phyloP scores from a whole-genome alignment of 1,140 invertebrate species.

The Melitaea cinxia region DNA sequence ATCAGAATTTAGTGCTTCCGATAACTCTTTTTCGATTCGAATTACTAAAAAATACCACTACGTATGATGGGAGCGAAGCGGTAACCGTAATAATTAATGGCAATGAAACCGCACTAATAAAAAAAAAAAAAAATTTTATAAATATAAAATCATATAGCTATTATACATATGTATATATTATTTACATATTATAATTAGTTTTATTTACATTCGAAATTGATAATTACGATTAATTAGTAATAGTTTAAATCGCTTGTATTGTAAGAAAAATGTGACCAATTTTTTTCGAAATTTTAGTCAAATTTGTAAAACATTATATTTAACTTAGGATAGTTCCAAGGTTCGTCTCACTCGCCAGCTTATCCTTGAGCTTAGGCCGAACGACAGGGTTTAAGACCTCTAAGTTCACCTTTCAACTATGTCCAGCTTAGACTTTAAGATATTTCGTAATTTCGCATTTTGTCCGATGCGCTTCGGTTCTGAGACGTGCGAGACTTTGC shows the following conservation, averaged over 20 bases:
- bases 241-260: background rate
- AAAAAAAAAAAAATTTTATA: too few species aligned
- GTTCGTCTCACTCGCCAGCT: constrained; percentile 22
- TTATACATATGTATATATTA: too few species aligned
- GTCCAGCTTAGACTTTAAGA: constrained; percentile 19
- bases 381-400: constrained; percentile 23
- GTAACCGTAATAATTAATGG: too few species aligned
- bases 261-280: constrained; percentile 33
- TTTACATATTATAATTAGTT: background rate
- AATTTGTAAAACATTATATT: background rate
- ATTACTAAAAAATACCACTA: too few species aligned
- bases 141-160: too few species aligned
- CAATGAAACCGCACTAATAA: too few species aligned
- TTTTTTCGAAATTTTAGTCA: constrained; percentile 16
- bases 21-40: too few species aligned
- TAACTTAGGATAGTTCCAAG: background rate
- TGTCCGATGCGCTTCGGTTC: background rate
- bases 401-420: constrained; percentile 9
- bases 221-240: background rate
- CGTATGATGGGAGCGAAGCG: too few species aligned
- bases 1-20: too few species aligned
- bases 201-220: background rate
- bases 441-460: constrained; percentile 33
- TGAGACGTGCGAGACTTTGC: background rate
- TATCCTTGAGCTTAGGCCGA: constrained; percentile 31